phyloP scores from a whole-genome alignment of 2,797 vertebrate species.

The Bradypodion ventrale region DNA sequence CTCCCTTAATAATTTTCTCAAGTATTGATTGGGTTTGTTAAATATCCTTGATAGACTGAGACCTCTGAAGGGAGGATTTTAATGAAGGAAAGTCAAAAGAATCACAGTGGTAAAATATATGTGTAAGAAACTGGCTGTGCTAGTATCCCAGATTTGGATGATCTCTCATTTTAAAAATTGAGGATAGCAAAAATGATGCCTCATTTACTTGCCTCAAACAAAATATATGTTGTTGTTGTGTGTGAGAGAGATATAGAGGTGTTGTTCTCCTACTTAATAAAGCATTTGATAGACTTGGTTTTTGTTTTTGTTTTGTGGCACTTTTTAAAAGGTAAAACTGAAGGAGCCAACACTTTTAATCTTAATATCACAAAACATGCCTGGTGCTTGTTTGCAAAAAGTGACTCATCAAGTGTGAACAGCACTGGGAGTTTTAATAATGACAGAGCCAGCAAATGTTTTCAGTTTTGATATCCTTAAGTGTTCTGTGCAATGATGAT shows the following conservation, averaged over 20 bases:
- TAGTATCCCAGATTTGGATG: not conserved
- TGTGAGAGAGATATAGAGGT: too few relatives aligned
- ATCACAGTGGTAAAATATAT: not conserved
- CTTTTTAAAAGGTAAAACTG: not conserved
- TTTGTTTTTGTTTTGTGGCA: not conserved
- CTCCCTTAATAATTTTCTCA: not conserved
- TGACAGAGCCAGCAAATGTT: slow-evolving; percentile 22
- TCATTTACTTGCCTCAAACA: not conserved
- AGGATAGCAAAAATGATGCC: not conserved
- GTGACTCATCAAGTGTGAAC: slow-evolving; percentile 12
- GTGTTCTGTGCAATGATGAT: slow-evolving; percentile 19
- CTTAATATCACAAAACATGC: slow-evolving; percentile 18
- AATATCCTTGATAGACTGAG: too few relatives aligned
- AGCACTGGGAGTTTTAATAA: slow-evolving; percentile 12
- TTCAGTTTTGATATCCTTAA: slow-evolving; percentile 17
- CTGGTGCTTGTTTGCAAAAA: slow-evolving; percentile 4
- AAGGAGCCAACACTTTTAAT: slow-evolving; percentile 15
- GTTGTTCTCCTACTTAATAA: slow-evolving; percentile 1
- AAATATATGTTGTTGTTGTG: not conserved
- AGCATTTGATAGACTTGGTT: not conserved
- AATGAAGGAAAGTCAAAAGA: not conserved
- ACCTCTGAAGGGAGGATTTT: not conserved
- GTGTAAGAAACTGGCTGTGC: not conserved
- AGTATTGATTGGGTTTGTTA: too few relatives aligned
- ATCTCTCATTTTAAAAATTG: not conserved